Evolutionary conservation across 2,888 invertebrate species (phyloP), one percentile per base, ranked within the genome.

Genomic region (Microctonus aethiopoides): DNA sequence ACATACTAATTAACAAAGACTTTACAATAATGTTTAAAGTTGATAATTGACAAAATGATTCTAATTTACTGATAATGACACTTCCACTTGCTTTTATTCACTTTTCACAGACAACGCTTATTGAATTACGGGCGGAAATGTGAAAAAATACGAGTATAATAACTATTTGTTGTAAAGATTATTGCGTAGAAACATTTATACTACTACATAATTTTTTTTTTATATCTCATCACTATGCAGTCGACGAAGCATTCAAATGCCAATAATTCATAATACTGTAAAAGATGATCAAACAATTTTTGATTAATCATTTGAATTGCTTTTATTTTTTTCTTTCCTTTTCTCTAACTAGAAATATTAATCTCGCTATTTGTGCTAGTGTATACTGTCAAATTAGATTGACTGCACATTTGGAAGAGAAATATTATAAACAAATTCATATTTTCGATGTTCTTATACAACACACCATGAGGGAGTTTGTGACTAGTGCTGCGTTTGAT

Each of bases 1-100:
- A 75, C 73, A 68, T 72, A 79, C 75, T 79, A 79, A 76, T 79
- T 73, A 79, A 82, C 78, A 76, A 78, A 77, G 72, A 71, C 68
- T 51, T 68, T 70, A 74, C 73, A 75, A n/a, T 70, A 71, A 69
- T 67, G 10, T 63, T 32, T 64, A 46, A 63, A 57, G 36, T 52
- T 68, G 66, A 16, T 64, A 66, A 73, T 70, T 71, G 72, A 74
- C 68, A 70, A 73, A 70, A 67, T 63, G 41, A 29, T 39, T 36
- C 51, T 72, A 13, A 20, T 68, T 61, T 51, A 16, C 51, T 60
- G 72, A n/a, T 68, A 67, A 67, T 56, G 34, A 62, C 46, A 68
- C 39, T 57, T 36, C 41, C 52, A 24, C 26, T 57, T 51, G 10
- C 46, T 54, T 22, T 41, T 57, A 32, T 26, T 32, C 10, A 11